Base-by-base conservation (phyloP, 2,888 invertebrate species). In the Scaptomyza caliginosa region DNA sequence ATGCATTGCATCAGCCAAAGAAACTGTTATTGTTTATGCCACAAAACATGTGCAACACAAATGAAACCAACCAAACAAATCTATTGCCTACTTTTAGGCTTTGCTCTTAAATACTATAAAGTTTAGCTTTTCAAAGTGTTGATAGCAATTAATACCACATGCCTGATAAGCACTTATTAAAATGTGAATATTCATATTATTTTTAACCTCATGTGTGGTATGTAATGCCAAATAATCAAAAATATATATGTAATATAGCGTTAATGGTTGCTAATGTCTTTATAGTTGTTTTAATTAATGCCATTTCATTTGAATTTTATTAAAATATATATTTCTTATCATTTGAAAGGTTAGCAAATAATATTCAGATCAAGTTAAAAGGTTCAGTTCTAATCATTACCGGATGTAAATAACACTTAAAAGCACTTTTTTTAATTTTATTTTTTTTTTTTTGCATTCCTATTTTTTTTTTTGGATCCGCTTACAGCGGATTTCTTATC, bases 1-100 rank as follows among this genome's bases (percentile, higher is more conserved):
- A 62, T 56, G 24, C 52, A 82, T 89, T 89, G 88, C 89, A 88
- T 89, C 90, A 89, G 89, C 70, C 64, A 63, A 56, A 45, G 32
- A 48, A 52, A 58, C 23, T 48, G 39, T 21, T 13, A 30, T 10
- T 30, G 30, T 16, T 16, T 45, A 6, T 28, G n/a, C 19, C 7
- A 17, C 38, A 45, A 16, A 34, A 16, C 36, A 30, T 5, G 10
- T 10, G 6, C 13, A 32, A 32, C 11, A 24, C 34, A 40, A 48
- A 13, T 2, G 3, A 23, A 45, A 13, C 3, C 1, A 7, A 13
- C 1, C n/a, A 23, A 17, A 1, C 2, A 49, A 52, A 34, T 16
- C 1, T 10, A 23, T 36, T 28, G 66, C 56, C 45, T 62, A 62
- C 46, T 62, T 62, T 64, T 43, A 8, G 49, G 21, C 17, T 0